Percentiles rank a stretch among this genome's conserved stretches.
These are phyloP conservation scores for Neolamprologus longior DNA, from an alignment of 2,113 vertebrate genomes.

Conservation along the genomic window DNA sequence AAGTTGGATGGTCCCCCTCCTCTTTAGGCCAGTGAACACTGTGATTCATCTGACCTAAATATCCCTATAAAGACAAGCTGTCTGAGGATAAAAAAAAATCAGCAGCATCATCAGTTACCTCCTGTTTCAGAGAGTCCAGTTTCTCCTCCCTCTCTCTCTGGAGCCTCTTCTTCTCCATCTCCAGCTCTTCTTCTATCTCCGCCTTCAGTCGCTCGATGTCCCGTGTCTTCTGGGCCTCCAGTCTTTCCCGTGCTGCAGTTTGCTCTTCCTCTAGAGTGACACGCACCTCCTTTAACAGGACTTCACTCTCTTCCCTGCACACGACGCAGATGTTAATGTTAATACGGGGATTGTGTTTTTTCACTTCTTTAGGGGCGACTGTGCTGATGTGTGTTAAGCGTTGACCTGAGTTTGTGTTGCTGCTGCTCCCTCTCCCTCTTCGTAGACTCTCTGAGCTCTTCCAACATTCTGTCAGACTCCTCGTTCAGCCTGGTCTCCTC, in stretches of 20 bases:
- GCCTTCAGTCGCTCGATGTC: conserved; percentile 57
- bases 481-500: conserved; percentile 67
- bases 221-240: conserved; percentile 60
- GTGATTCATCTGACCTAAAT: background rate
- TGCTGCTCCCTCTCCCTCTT: conserved; percentile 48
- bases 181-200: conserved; percentile 63
- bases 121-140: conserved; percentile 59
- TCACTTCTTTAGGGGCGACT: background rate
- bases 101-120: conserved; percentile 60
- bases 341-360: background rate
- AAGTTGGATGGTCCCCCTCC: background rate
- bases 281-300: conserved; percentile 50
- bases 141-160: conserved; percentile 58
- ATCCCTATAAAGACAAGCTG: background rate
- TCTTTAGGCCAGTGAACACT: background rate
- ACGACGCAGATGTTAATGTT: background rate
- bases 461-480: conserved; percentile 53
- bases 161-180: conserved; percentile 52
- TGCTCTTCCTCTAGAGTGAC: conserved; percentile 58
- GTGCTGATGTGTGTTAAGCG: background rate
- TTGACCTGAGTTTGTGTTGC: conserved; percentile 73
- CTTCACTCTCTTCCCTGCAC: conserved; percentile 74
- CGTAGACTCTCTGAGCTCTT: conserved; percentile 56
- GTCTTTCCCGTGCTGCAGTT: conserved; percentile 29
- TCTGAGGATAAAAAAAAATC: background rate